Base-by-base conservation (phyloP, 2,888 invertebrate genomes). In the Perizoma flavofasciatum region DNA sequence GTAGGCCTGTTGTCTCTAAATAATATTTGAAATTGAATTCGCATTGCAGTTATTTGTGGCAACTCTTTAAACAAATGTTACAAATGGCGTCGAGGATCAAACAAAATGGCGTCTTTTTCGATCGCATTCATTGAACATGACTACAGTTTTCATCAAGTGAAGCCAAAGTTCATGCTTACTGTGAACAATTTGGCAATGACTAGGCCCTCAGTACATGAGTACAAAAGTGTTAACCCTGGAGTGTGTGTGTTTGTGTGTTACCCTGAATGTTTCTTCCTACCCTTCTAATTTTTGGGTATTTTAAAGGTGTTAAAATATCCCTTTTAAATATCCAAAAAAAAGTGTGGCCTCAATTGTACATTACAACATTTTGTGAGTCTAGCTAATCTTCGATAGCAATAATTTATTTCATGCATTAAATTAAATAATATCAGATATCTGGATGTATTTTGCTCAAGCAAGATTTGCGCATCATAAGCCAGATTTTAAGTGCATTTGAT, bases 161-260 rank as follows among this genome's bases (percentile, higher is more conserved):
- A 5, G 9, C 39, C 41, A 22, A 44, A 22, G 44, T 44, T 44
- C 44, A 22, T 11, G n/a, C 7, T 37, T 37, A 22, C 4, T 10
- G 41, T 41, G 41, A 41, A 41, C n/a, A n/a, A 39, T 41, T 44
- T 10, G 33, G 41, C 33, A 5, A 7, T 50, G 50, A n/a, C 54
- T 45, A 10, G 11, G 32, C 32, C 46, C 51, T 33, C 49, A 32
- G 41, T 33, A 43, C 50, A 50, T 44, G 41, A 49, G 41, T 50
- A 50, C 41, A 33, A 50, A 50, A 33, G 10, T n/a, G 41, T 41
- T 41, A 50, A 43, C 50, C 50, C 50, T 50, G 41, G 43, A 7
- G 39, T 49, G 49, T 39, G 43, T 41, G 9, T 40, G 43, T 10
- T 22, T 49, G 49, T 39, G 43, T 41, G 9, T 40, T 41, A 8